These are phyloP conservation scores for Andrena bicolor DNA, from an alignment of 2,888 invertebrate species.

Conservation along the genomic window DNA sequence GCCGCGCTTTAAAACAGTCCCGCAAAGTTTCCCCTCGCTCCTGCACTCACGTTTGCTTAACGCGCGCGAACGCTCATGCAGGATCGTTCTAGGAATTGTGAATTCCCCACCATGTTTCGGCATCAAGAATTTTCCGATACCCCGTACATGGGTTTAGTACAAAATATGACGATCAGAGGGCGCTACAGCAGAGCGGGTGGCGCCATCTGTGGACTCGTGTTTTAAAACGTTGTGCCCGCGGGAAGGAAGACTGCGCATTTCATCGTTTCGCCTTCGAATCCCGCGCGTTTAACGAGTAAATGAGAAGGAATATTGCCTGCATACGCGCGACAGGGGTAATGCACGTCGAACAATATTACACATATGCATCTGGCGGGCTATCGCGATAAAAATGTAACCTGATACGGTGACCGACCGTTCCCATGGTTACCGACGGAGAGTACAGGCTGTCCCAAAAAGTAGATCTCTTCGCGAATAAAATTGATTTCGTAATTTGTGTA, in stretches of 20 bases:
- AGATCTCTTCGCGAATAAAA: background rate
- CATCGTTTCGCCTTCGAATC: constrained; percentile 27
- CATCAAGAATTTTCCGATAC: too few species aligned
- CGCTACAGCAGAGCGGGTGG: background rate
- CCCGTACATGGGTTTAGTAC: too few species aligned
- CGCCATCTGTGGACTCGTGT: background rate
- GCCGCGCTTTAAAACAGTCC: background rate
- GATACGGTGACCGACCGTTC: background rate
- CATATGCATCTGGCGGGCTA: background rate
- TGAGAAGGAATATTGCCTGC: background rate
- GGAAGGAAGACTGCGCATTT: constrained; percentile 65
- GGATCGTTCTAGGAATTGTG: background rate
- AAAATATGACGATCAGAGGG: too few species aligned
- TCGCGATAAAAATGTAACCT: background rate
- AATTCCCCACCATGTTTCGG: too few species aligned
- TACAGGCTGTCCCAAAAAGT: background rate
- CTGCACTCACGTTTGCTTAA: background rate
- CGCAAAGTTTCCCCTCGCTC: background rate
- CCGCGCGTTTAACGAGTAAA: background rate
- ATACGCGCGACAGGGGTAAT: too few species aligned
- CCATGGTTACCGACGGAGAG: background rate
- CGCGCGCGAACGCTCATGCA: background rate
- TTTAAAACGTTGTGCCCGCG: constrained; percentile 14
- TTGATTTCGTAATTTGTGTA: background rate
- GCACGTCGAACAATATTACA: background rate